Conservation (phyloP, 2,888 invertebrate species). For the Monochamus alternatus region DNA sequence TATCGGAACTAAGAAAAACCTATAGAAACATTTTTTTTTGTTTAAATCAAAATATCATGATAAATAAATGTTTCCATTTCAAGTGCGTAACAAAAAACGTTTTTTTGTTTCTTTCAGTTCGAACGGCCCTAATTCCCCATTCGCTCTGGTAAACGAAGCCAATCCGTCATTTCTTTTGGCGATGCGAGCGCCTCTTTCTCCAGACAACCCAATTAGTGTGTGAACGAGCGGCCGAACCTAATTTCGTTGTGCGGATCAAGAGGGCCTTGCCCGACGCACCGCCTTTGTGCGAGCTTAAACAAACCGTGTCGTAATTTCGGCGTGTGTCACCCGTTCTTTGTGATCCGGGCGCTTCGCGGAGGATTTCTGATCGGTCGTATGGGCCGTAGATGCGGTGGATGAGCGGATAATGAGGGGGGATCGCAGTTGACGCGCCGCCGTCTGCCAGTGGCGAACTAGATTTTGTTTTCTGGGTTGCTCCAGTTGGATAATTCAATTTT, state of each 20-base stretch:
- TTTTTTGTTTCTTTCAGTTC: no score
- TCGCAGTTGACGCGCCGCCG: slow-evolving; percentile 6
- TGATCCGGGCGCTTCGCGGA: slow-evolving; percentile 7
- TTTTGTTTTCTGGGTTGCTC: not conserved
- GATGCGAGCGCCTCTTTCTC: not conserved
- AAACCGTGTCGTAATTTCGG: slow-evolving; percentile 28
- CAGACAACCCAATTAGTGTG: slow-evolving; percentile 13
- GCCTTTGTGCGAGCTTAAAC: slow-evolving; percentile 24
- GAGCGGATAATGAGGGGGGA: slow-evolving; percentile 14
- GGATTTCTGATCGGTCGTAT: slow-evolving; percentile 13
- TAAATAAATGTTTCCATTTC: no score
- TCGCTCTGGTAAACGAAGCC: not conserved
- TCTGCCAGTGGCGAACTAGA: not conserved
- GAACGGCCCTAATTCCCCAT: not conserved
- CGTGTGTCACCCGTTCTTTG: slow-evolving; percentile 29
- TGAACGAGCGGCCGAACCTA: slow-evolving; percentile 16
- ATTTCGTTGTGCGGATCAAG: slow-evolving; percentile 15
- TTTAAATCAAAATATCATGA: not conserved
- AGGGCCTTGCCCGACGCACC: slow-evolving; percentile 22
- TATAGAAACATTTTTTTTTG: no score
- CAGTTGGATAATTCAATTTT: not conserved
- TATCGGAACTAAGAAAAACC: no score
- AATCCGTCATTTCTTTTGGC: not conserved
- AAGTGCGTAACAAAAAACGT: no score
- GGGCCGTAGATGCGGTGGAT: not conserved